A percentile compares a stretch with the other conserved stretches of the same genome.
Evolutionary conservation across 2,888 invertebrate genomes (phyloP).

Genomic region (Epicampocera succincta): DNA sequence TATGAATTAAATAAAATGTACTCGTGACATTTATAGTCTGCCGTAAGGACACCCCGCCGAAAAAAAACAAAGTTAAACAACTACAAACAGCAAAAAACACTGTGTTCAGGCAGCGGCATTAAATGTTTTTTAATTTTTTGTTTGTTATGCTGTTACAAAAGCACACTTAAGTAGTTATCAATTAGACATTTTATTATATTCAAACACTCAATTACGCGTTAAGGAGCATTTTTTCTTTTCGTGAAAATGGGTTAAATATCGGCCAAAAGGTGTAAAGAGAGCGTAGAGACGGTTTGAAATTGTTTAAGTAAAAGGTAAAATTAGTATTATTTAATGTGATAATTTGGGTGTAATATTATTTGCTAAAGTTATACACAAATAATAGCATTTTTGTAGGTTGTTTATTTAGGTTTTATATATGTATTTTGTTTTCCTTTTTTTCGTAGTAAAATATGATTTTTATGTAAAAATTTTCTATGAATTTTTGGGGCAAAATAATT

Average conservation of each 20-base stretch:
- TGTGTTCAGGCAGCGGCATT: not conserved
- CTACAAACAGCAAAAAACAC: not conserved
- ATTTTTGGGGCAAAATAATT: conserved; percentile 7
- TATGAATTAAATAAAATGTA: conserved; percentile 75
- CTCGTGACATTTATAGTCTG: conserved; percentile 65
- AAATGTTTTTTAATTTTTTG: conserved; percentile 7
- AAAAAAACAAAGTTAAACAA: conserved; percentile 2
- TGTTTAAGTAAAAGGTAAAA: conserved; percentile 29
- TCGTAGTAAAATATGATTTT: not conserved
- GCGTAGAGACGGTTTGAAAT: not conserved
- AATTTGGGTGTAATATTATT: conserved; percentile 53
- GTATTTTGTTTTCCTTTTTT: not conserved
- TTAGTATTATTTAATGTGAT: conserved; percentile 49
- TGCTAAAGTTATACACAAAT: conserved; percentile 14
- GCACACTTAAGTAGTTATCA: conserved; percentile 72
- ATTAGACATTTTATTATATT: conserved; percentile 43
- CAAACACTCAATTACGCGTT: not conserved
- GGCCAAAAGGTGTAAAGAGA: not conserved
- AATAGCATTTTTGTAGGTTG: conserved; percentile 1
- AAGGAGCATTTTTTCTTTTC: too few species aligned
- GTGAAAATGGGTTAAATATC: conserved; percentile 34
- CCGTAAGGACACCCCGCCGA: not conserved
- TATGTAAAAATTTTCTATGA: not conserved
- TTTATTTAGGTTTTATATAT: conserved; percentile 35
- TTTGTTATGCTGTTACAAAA: conserved; percentile 73